Percentiles rank a stretch among this genome's conserved stretches.
phyloP scores from a whole-genome alignment of 2,113 vertebrate genomes.

The Hiodon alosoides region DNA sequence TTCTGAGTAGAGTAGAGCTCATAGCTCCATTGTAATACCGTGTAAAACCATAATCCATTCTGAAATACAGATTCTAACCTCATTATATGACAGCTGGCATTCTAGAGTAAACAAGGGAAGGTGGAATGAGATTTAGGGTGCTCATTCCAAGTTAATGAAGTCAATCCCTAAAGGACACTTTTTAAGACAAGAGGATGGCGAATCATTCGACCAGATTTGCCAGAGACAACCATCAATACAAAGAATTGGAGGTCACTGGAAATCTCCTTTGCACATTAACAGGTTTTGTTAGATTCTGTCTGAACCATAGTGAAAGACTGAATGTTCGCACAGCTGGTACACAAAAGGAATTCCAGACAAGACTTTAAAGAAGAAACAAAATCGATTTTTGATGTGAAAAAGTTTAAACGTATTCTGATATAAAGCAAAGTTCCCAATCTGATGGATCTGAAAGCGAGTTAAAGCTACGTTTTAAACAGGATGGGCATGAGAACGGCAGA shows the following conservation, averaged over 20 bases:
- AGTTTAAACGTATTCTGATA: not conserved
- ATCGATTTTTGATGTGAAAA: not conserved
- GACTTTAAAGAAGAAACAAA: not conserved
- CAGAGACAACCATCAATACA: not conserved
- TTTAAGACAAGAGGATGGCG: constrained; percentile 5
- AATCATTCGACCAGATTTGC: not conserved
- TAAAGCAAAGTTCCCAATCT: not conserved
- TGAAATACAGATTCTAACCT: constrained; percentile 23
- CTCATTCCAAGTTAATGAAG: constrained; percentile 20
- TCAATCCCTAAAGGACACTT: constrained; percentile 9
- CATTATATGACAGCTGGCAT: constrained; percentile 19
- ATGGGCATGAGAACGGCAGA: not conserved
- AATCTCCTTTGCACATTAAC: not conserved
- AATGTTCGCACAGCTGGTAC: not conserved
- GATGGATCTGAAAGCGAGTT: not conserved
- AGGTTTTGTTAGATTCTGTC: not conserved
- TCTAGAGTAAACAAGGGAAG: constrained; percentile 13
- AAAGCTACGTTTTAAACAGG: not conserved
- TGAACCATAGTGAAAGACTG: not conserved
- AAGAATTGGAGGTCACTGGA: not conserved
- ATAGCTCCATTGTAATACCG: not conserved
- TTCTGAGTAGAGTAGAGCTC: not conserved
- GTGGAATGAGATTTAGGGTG: constrained; percentile 20
- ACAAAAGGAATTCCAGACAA: not conserved
- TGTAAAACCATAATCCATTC: constrained; percentile 18